Percentiles rank a stretch among this genome's conserved stretches.
These are phyloP conservation scores for Oncopeltus fasciatus DNA, from an alignment of 1,140 invertebrate species.

Conservation along the genomic window DNA sequence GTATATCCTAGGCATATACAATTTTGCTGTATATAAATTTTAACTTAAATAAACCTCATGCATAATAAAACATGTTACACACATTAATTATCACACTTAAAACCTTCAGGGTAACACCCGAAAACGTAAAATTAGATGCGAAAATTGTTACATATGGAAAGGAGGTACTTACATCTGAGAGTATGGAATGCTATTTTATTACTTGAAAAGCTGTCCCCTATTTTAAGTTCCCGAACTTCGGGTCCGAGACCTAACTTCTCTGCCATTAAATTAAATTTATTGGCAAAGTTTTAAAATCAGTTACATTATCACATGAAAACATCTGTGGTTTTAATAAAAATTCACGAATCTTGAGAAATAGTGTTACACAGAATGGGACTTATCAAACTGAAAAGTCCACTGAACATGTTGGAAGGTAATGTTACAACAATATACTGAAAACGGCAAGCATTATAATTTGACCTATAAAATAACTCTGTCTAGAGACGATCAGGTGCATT, in stretches of 20 bases:
- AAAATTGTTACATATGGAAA: constrained; percentile 21
- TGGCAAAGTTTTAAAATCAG: constrained; percentile 4
- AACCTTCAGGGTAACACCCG: not conserved
- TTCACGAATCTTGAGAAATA: not conserved
- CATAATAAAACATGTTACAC: too few species aligned
- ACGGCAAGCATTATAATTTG: constrained; percentile 12
- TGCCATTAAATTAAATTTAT: constrained; percentile 36
- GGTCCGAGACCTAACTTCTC: constrained; percentile 59
- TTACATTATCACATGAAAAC: constrained; percentile 13
- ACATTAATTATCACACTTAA: too few species aligned
- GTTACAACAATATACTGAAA: not conserved
- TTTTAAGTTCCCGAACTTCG: constrained; percentile 63
- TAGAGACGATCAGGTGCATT: constrained; percentile 19
- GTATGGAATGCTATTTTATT: constrained; percentile 67
- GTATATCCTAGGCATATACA: too few species aligned
- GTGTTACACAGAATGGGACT: not conserved
- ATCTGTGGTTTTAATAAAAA: not conserved
- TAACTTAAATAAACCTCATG: too few species aligned
- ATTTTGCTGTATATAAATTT: too few species aligned
- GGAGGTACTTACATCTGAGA: constrained; percentile 59
- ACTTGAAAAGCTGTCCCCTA: constrained; percentile 64
- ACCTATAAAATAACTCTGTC: constrained; percentile 20
- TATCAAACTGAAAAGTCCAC: not conserved
- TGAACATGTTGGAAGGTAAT: not conserved
- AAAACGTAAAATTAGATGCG: not conserved